Base-by-base conservation (phyloP, 2,797 vertebrate genomes). In the Microctenopoma stevenorrisi region DNA sequence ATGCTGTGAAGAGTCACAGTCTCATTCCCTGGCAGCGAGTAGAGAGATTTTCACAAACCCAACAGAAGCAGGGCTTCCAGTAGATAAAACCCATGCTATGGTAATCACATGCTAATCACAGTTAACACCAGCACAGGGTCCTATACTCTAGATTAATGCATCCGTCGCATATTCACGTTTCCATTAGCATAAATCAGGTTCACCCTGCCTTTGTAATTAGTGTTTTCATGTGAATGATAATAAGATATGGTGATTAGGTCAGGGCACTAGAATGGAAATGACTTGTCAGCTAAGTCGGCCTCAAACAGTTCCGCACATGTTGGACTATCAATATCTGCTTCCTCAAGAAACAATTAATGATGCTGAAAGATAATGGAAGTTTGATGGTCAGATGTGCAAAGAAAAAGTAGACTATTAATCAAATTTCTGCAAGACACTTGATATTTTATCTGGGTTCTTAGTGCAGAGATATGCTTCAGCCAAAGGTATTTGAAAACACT, bases 211-310 rank as follows among this genome's bases (percentile, higher is more conserved):
- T 90, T 90, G 90, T 92, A 93, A 93, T 93, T 92, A 93, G 85
- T 92, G 89, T 93, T 93, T 92, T 92, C 85, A 81, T 93, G 91
- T 90, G 91, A 92, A 93, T 87, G 89, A 86, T 92, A 92, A 93
- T 93, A 91, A 90, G 91, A 93, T 91, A 92, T 93, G 91, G 90
- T 93, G 91, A 93, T 93, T 91, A 91, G 91, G 90, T 92, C 90
- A 91, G 86, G 84, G 74, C 88, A 88, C 87, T 84, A 86, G 87
- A 92, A 92, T 91, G 81, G 82, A 90, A 91, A 92, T 92, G 86
- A 89, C 90, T 92, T 82, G 87, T 87, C 85, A 86, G 86, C 87
- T 81, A 79, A 83, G 87, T 89, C 80, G 12, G 88, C 76, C 83
- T 88, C 82, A 85, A 85, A 89, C 88, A 75, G 89, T 68, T 85